These are phyloP conservation scores for Polylopha cassiicola DNA, from an alignment of 2,888 invertebrate genomes.

Conservation along the genomic window DNA sequence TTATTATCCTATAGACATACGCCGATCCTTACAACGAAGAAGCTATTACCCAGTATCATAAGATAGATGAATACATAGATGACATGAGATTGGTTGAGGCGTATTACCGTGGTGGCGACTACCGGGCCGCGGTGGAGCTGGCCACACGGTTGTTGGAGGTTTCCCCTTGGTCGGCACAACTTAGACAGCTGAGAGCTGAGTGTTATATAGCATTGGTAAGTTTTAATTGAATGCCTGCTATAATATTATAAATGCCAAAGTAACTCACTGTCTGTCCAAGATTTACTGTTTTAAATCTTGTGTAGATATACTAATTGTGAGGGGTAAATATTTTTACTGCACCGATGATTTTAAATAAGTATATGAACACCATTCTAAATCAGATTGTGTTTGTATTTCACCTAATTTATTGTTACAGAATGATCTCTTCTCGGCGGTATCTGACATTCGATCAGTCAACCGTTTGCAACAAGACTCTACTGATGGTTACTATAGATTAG, in stretches of 20 bases:
- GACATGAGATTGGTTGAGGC: slow-evolving; percentile 76
- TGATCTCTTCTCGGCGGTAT: slow-evolving; percentile 90
- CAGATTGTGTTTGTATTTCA: not conserved
- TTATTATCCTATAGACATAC: slow-evolving; percentile 40
- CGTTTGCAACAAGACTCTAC: slow-evolving; percentile 96
- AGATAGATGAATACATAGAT: slow-evolving; percentile 82
- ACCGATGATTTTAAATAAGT: too few species aligned
- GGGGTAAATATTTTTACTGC: too few species aligned
- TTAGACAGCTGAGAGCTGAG: slow-evolving; percentile 91
- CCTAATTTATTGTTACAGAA: slow-evolving; percentile 59
- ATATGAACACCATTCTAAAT: too few species aligned
- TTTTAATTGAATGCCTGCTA: too few species aligned
- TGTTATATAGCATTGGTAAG: slow-evolving; percentile 82
- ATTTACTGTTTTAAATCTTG: too few species aligned
- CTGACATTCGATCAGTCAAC: slow-evolving; percentile 93
- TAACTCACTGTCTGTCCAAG: too few species aligned
- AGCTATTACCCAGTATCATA: slow-evolving; percentile 82
- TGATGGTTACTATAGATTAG: slow-evolving; percentile 88
- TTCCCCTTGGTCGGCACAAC: slow-evolving; percentile 92
- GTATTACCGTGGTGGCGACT: slow-evolving; percentile 72
- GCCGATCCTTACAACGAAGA: slow-evolving; percentile 87
- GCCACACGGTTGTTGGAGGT: slow-evolving; percentile 84
- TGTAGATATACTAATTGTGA: too few species aligned
- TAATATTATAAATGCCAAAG: too few species aligned
- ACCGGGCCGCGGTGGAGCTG: slow-evolving; percentile 71